These are phyloP conservation scores for Cyphomyrus discorhynchus DNA, from an alignment of 2,113 vertebrate species.

Conservation along the genomic window DNA sequence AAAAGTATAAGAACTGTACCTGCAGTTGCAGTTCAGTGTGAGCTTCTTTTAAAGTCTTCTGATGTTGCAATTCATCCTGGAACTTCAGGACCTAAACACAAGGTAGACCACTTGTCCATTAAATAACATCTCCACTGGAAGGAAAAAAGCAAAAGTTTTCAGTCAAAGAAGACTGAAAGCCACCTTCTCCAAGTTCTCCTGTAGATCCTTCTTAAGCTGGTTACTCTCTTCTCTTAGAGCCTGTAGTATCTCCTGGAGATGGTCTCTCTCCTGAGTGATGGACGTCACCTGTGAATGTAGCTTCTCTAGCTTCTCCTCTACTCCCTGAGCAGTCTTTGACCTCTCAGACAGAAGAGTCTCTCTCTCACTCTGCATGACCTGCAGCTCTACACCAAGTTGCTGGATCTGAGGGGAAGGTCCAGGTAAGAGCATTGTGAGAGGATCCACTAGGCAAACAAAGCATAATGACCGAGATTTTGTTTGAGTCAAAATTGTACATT, in stretches of 20 bases:
- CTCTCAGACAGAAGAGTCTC: not conserved
- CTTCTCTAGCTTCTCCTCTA: not conserved
- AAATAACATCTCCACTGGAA: not conserved
- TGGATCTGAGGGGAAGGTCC: not conserved
- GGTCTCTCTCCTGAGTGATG: constrained; percentile 11
- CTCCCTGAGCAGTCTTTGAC: not conserved
- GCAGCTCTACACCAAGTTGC: not conserved
- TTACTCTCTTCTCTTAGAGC: not conserved
- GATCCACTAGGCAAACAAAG: not conserved
- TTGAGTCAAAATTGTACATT: not conserved
- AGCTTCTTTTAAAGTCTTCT: not conserved
- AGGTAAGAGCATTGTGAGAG: not conserved
- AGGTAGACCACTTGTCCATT: not conserved
- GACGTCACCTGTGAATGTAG: not conserved
- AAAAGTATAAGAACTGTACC: not conserved
- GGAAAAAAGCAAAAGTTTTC: not conserved
- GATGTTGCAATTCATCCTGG: not conserved
- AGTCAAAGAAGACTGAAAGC: not conserved
- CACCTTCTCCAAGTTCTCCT: not conserved
- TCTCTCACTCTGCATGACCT: not conserved
- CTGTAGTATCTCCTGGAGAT: not conserved
- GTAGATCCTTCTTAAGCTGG: not conserved
- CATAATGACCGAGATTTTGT: not conserved
- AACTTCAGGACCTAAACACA: not conserved
- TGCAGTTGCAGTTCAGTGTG: not conserved